Base-by-base conservation (phyloP, 2,888 invertebrate species). In the Cephus spinipes region DNA sequence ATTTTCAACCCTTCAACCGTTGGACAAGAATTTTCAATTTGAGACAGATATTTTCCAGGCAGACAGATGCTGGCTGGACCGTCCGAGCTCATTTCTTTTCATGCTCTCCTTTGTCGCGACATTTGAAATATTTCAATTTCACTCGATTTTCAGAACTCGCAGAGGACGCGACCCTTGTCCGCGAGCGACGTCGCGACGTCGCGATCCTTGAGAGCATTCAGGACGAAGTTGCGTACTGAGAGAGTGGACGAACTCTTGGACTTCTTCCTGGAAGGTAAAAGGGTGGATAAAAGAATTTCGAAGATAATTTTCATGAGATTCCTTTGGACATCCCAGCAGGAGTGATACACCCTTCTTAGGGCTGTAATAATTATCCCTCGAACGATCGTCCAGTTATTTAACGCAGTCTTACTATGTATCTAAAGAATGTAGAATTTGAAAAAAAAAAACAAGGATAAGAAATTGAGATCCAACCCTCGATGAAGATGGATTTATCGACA, bases 91-190 rank as follows among this genome's bases (percentile, higher is more conserved):
- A 71, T 71, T 71, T 71, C 71, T 31, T 71, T 71, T 71, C 71
- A 71, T 71, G 23, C 73, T 31, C 71, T 76, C 75, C 78, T 78
- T 75, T 78, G 78, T 75, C 78, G 71, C 12, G 77, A 78, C 77
- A 81, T 79, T 80, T 73, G 40, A 81, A 81, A 81, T 81, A 83
- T 83, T 83, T 80, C 81, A 80, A 79, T 80, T 81, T 82, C 76
- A 68, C 77, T 83, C 81, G 68, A 76, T 75, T 85, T 85, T 78
- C 80, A 76, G 74, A 75, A 55, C 75, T 69, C 69, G n/a, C 11
- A 55, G 55, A 55, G 23, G 23, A 55, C 55, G 23, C 68, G 40
- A 74, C 73, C 68, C 69, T 76, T 69, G n/a, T 31, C 32, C 33
- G 55, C 76, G 73, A 35, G 34, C 69, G 15, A 12, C 32, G 71